Base-by-base conservation (phyloP, 92 coral and sea anemone species). In the Porites divaricata region DNA sequence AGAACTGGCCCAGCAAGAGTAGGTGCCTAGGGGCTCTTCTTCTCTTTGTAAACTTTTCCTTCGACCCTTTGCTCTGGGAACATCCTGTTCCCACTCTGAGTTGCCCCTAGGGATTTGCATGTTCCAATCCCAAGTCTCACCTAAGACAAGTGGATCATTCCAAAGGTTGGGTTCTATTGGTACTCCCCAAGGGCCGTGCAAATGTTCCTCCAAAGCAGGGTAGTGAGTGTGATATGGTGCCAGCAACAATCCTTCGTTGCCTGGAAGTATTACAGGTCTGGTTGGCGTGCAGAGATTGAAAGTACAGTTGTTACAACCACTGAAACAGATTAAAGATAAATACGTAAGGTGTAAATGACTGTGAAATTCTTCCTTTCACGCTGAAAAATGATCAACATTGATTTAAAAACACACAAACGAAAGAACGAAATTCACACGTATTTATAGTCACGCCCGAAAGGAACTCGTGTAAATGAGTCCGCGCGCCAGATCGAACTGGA, bases 211-310 rank as follows among this genome's bases (percentile, higher is more conserved):
- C 21, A 96, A 93, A 79, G 85, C 92, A 24, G 99, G 99, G 87
- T 96, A 96, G 84, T 86, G 90, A 16, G 99, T 96, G 85, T 96
- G 94, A 71, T 94, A 96, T 0, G 99, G 99, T 16, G 98, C 98
- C 22, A 96, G 88, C 41, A 93, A 90, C 53, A 96, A 77, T 45
- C 83, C 86, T 53, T 92, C 95, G 71, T 96, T 96, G 15, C 98
- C 99, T 65, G 95, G 91, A 21, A 96, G 92, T 22, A 96, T 70
- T n/a, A 96, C 73, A 24, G 99, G 99, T 77, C 95, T 86, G 25
- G 95, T 90, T 59, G 98, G 94, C 51, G 96, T 95, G 74, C 99
- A 94, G 49, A 96, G 89, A 76, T 96, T 93, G 28, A 96, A 96
- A 2, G 95, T 70, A 57, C 99, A 94, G 64, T 91, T 87, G 48